Evolutionary conservation across 2,888 invertebrate genomes (phyloP), one percentile per base, ranked within the genome.

Genomic region (Anthophora plumipes): DNA sequence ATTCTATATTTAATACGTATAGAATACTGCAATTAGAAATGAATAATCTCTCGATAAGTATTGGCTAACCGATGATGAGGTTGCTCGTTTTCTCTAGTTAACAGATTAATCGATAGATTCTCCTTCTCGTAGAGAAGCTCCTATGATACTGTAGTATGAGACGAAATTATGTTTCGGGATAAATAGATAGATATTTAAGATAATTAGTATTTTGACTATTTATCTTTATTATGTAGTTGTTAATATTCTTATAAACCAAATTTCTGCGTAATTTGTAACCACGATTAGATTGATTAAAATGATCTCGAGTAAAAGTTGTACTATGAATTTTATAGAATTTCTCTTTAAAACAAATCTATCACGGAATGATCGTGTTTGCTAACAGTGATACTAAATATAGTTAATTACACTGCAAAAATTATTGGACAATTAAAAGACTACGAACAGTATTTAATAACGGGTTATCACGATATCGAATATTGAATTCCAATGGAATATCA

Each of bases 401-500:
- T 43, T 43, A 17, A 25, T 41, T 17, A 12, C 12, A 17, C 9
- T 54, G n/a, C 4, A 37, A 46, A 46, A 64, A 55, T 43, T 22
- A 55, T 64, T 14, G 39, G 55, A 22, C 17, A 55, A 72, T 64
- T 72, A 55, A 39, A 37, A 17, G 14, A 25, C 37, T 37, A 43
- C 46, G 43, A 46, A 43, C 43, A 61, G 37, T 43, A 64, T 72
- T 72, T 64, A 64, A 64, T 72, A 72, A 55, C 31, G 54, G 43
- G 17, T 9, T 46, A 55, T 43, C 43, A 22, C 20, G 46, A 46
- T 72, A 70, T 70, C 25, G 70, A 70, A 41, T 70, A 72, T 72
- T 72, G 64, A 72, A 72, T 55, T 72, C 71, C 64, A 72, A 72
- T 64, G 46, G 39, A 60, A 70, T 70, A 70, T 70, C 50, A 50